Evolutionary conservation across 2,113 vertebrate genomes (phyloP).

Genomic region (Cyprinus carpio): DNA sequence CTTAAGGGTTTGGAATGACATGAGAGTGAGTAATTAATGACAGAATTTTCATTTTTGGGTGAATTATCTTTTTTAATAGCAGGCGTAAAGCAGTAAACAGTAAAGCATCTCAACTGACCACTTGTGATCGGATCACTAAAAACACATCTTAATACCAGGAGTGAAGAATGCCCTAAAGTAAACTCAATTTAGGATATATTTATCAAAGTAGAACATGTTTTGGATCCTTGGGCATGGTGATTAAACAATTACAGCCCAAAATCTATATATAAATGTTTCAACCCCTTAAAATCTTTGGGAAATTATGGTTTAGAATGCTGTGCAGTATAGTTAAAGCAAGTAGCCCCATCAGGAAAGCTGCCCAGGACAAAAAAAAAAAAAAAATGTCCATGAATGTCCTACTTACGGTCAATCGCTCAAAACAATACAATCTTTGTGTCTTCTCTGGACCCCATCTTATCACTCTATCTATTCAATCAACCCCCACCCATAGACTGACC

Average conservation of each 20-base stretch:
- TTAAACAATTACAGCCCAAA: not conserved
- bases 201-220: not conserved
- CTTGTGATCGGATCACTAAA: not conserved
- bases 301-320: not conserved
- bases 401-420: not conserved
- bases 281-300: not conserved
- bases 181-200: not conserved
- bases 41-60: not conserved
- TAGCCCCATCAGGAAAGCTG: not conserved
- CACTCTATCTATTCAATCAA: not conserved
- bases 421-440: not conserved
- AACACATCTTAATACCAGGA: not conserved
- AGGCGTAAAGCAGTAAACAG: not conserved
- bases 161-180: not conserved
- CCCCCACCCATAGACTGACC: constrained; percentile 15
- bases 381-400: not conserved
- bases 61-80: not conserved
- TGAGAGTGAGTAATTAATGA: not conserved
- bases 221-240: not conserved
- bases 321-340: not conserved
- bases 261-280: not conserved
- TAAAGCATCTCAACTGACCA: not conserved
- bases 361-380: not conserved
- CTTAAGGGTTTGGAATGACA: too few species aligned
- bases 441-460: not conserved